Evolutionary conservation across 2,888 invertebrate genomes (phyloP), one percentile per base, ranked within the genome.

Genomic region (Tenthredo amoena): DNA sequence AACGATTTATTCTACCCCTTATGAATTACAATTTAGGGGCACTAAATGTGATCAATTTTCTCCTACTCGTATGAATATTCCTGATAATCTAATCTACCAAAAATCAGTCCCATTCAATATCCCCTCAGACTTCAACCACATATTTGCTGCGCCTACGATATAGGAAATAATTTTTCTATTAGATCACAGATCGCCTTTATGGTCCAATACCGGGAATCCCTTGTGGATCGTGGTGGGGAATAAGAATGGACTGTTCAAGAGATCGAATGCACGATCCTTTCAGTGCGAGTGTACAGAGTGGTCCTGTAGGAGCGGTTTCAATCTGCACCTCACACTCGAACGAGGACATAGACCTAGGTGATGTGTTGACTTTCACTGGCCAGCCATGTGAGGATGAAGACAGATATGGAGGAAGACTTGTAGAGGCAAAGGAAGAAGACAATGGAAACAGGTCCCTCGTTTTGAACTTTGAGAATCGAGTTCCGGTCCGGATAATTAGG

Each of bases 191-290:
- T 18, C 87, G 88, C 40, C 87, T 87, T 7, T 93, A 93, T 72
- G 93, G 93, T 3, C 90, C 90, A 0, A 82, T 93, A 26, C 68
- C 88, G 7, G 89, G 89, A 58, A 91, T 90, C 86, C 89, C 91
- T 74, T 86, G 91, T 0, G 93, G 93, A 55, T 91, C 90, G 1
- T 93, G 93, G 93, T 93, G 93, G 93, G 93, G 93, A 31, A 92
- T 93, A 74, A 92, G 92, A 34, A 91, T 93, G 91, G 93, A 93
- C 84, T 93, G 93, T 84, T 91, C 93, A 0, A 88, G 92, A n/a
- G 92, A 92, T 79, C 88, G 88, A 10, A 89, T 93, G 37, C 93
- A 93, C 62, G 89, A 88, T 79, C 92, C 93, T 0, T 92, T 93
- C 31, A 87, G 91, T 62, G 88, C 88, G 10, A 89, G 90, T 55